Evolutionary conservation across 92 coral and sea anemone genomes (phyloP).

Genomic region (Umimayanthus chanpuru): DNA sequence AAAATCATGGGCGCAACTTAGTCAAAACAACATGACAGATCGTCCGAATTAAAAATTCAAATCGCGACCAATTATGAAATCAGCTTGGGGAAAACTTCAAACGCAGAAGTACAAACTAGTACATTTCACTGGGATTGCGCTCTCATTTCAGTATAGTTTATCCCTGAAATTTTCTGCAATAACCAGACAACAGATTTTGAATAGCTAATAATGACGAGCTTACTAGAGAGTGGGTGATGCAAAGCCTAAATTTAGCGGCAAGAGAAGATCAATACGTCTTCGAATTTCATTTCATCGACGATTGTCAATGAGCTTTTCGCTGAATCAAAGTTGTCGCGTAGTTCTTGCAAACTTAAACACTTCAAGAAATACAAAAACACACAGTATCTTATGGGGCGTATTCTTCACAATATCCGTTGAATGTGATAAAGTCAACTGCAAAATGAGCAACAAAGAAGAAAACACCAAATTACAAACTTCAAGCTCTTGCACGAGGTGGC

Average conservation of each 20-base stretch:
- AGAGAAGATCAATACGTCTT: conserved; percentile 26
- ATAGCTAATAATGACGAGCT: background rate
- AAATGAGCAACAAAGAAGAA: background rate
- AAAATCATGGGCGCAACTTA: background rate
- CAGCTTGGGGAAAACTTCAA: conserved; percentile 41
- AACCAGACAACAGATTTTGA: background rate
- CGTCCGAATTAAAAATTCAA: conserved; percentile 29
- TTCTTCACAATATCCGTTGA: background rate
- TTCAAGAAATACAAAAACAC: background rate
- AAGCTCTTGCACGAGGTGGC: conserved; percentile 19
- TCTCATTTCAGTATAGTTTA: background rate
- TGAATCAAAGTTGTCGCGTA: background rate
- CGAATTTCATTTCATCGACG: conserved; percentile 13
- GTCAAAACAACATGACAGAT: conserved; percentile 2
- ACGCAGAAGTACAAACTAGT: background rate
- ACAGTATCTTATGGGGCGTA: no score
- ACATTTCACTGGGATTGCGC: background rate
- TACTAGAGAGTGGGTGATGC: conserved; percentile 4
- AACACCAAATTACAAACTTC: conserved; percentile 17
- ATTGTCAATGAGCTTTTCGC: background rate
- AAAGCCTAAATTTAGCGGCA: conserved; percentile 45
- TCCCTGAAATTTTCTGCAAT: background rate
- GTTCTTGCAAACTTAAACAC: background rate
- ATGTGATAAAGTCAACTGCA: background rate
- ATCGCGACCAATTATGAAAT: conserved; percentile 7